Evolutionary conservation across 2,888 invertebrate species (phyloP).

Genomic region (Drosophila vallismaia): DNA sequence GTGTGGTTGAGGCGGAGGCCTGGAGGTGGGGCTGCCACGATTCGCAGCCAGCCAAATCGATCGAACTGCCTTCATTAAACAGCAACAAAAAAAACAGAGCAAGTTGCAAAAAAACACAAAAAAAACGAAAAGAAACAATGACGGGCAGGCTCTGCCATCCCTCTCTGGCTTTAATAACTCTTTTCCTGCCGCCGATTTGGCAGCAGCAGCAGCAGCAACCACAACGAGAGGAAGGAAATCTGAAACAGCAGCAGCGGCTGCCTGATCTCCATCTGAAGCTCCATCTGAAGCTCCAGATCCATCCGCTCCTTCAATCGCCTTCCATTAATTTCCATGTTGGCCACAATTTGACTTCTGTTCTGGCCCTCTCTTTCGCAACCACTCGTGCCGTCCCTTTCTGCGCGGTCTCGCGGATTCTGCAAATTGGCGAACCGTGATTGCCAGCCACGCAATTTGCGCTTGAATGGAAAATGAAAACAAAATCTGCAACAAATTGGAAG

Average conservation of each 20-base stretch:
- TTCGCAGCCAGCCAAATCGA: constrained; percentile 72
- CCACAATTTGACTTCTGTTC: constrained; percentile 79
- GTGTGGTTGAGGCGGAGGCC: constrained; percentile 15
- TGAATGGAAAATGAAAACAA: constrained; percentile 31
- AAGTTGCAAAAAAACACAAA: not conserved
- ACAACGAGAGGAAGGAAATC: not conserved
- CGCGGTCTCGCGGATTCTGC: constrained; percentile 33
- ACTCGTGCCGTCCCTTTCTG: constrained; percentile 18
- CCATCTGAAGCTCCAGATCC: no score
- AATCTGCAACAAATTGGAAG: constrained; percentile 82
- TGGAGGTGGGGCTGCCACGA: constrained; percentile 60
- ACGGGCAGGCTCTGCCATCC: constrained; percentile 20
- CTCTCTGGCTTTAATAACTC: constrained; percentile 70
- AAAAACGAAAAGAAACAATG: not conserved
- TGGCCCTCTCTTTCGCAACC: constrained; percentile 10
- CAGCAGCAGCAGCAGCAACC: constrained; percentile 29
- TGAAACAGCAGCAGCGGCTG: constrained; percentile 31
- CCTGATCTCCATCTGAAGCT: constrained; percentile 15
- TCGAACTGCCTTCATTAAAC: constrained; percentile 78
- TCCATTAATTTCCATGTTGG: constrained; percentile 79
- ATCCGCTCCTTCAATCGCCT: constrained; percentile 53
- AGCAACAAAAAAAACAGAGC: constrained; percentile 33
- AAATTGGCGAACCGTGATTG: constrained; percentile 73
- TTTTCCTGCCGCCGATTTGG: constrained; percentile 74
- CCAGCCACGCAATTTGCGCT: constrained; percentile 71